These are phyloP conservation scores for Protodeltote pygarga DNA, from an alignment of 2,888 invertebrate genomes.

Conservation along the genomic window DNA sequence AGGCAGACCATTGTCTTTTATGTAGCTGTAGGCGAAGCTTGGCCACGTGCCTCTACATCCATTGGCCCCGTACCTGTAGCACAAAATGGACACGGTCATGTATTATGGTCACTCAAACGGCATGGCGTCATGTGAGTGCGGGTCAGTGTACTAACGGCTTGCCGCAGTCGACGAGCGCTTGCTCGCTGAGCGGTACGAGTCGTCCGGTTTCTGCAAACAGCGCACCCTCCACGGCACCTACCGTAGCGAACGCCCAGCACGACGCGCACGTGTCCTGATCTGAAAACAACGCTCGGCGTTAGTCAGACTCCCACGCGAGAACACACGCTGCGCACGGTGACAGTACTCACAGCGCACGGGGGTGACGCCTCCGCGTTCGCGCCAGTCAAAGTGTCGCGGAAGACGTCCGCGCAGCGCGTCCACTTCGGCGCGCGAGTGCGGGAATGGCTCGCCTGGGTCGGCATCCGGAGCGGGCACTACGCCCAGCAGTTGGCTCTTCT, in stretches of 20 bases:
- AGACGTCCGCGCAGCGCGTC: conserved; percentile 53
- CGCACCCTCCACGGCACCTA: conserved; percentile 79
- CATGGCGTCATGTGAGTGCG: not conserved
- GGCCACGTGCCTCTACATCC: conserved; percentile 78
- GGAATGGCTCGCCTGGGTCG: conserved; percentile 54
- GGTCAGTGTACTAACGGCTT: conserved; percentile 58
- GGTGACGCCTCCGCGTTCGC: conserved; percentile 71
- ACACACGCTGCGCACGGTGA: not conserved
- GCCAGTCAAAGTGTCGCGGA: conserved; percentile 74
- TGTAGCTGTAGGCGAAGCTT: conserved; percentile 70
- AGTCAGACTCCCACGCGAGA: not conserved
- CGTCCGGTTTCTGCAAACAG: conserved; percentile 67
- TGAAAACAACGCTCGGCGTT: conserved; percentile 39
- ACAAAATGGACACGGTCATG: too few species aligned
- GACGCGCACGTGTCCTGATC: conserved; percentile 71
- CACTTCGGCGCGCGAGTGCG: conserved; percentile 57
- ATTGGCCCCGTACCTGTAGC: conserved; percentile 63
- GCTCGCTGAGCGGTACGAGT: conserved; percentile 73
- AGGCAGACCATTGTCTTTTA: conserved; percentile 65
- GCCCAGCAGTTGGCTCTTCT: conserved; percentile 25
- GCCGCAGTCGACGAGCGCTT: conserved; percentile 77
- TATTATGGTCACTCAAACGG: too few species aligned
- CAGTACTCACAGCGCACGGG: conserved; percentile 70
- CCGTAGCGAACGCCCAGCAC: conserved; percentile 81
- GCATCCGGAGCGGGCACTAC: conserved; percentile 3